These are phyloP conservation scores for Trematocara variabile DNA, from an alignment of 2,113 vertebrate species.

Conservation along the genomic window DNA sequence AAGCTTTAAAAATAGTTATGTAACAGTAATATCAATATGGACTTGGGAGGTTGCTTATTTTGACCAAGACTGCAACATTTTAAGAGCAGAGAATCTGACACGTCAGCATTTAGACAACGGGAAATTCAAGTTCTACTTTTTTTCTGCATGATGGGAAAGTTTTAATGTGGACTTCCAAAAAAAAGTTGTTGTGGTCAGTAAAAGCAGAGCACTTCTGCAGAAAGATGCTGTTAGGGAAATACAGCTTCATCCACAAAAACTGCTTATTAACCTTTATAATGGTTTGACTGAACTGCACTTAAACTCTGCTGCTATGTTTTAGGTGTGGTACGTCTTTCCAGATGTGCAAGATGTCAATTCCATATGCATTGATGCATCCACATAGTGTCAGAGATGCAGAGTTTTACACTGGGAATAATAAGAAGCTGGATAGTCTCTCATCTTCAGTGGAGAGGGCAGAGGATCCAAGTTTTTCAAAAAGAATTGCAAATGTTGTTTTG, in stretches of 20 bases:
- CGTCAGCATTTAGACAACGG: neutral
- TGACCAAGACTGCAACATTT: neutral
- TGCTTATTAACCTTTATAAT: neutral
- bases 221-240: neutral
- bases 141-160: neutral
- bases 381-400: neutral
- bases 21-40: neutral
- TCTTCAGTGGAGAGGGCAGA: neutral
- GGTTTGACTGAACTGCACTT: neutral
- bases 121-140: neutral
- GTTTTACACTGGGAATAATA: neutral
- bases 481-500: neutral
- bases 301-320: neutral
- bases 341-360: neutral
- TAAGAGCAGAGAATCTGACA: neutral
- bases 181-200: neutral
- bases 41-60: neutral
- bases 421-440: neutral
- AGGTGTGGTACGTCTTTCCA: neutral
- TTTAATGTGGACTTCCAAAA: neutral
- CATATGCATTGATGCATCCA: neutral
- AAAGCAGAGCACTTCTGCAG: neutral
- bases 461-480: neutral
- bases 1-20: neutral
- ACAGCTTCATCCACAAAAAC: neutral